A percentile compares a stretch with the other conserved stretches of the same genome.
Conservation (phyloP, 2,113 vertebrate genomes). For the Atherinomorus stipes region DNA sequence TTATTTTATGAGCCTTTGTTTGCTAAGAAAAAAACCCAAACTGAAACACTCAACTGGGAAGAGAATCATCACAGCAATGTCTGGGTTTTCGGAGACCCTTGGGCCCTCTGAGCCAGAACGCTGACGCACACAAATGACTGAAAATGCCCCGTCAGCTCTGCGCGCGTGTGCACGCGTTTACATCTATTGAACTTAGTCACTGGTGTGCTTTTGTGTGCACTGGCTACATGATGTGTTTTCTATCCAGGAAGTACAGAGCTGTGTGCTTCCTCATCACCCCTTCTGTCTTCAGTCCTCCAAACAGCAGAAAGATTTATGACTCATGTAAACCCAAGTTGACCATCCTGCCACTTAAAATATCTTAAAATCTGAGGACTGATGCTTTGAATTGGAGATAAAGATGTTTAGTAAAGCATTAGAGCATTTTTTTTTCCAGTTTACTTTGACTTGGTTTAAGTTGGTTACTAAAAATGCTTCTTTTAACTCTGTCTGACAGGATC, state of each 20-base stretch:
- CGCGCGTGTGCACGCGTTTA: constrained; percentile 9
- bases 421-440: too few species aligned
- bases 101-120: constrained; percentile 38
- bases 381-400: not conserved
- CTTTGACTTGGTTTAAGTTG: not conserved
- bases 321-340: constrained; percentile 19
- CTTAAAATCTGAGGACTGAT: constrained; percentile 7
- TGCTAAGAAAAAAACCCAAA: not conserved
- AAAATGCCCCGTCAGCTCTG: constrained; percentile 58
- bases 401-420: not conserved
- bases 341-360: constrained; percentile 27
- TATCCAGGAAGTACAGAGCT: constrained; percentile 45
- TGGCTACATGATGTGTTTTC: constrained; percentile 22
- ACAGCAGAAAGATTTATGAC: constrained; percentile 49
- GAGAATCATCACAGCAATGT: not conserved
- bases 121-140: constrained; percentile 33
- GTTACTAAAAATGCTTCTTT: not conserved
- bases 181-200: constrained; percentile 22
- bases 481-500: constrained; percentile 86
- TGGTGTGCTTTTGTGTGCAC: constrained; percentile 23
- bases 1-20: not conserved
- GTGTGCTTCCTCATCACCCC: constrained; percentile 41
- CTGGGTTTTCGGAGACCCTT: constrained; percentile 23
- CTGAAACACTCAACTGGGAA: constrained; percentile 12
- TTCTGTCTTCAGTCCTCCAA: constrained; percentile 17